These are phyloP conservation scores for Portunus trituberculatus DNA, from an alignment of 1,140 invertebrate genomes.

Conservation along the genomic window DNA sequence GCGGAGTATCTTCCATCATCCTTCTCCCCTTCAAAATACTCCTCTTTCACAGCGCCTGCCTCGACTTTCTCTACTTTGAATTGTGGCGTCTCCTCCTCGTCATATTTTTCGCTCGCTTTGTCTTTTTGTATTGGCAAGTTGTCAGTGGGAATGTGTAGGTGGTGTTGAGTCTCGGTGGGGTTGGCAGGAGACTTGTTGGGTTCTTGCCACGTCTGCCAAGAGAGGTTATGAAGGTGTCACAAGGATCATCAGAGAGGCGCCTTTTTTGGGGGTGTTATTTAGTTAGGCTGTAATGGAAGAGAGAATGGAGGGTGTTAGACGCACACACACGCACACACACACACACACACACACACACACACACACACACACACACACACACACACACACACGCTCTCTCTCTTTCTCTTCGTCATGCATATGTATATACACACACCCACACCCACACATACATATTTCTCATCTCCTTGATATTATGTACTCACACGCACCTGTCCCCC, in stretches of 20 bases:
- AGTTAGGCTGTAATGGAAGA: slow-evolving; percentile 64
- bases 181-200: not conserved
- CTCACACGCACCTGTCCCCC: not conserved
- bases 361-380: not conserved
- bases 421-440: slow-evolving; percentile 32
- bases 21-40: not conserved
- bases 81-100: not conserved
- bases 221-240: slow-evolving; percentile 71
- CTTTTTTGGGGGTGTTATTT: slow-evolving; percentile 55
- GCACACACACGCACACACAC: slow-evolving; percentile 8
- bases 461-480: not conserved
- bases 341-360: not conserved
- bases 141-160: not conserved
- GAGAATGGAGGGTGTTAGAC: slow-evolving; percentile 59
- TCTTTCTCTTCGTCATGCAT: not conserved
- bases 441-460: not conserved
- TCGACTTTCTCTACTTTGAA: not conserved
- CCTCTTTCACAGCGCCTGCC: not conserved
- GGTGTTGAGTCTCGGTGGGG: not conserved
- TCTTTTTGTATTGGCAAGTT: not conserved
- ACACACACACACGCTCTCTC: not conserved
- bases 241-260: slow-evolving; percentile 48
- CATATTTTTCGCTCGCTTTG: not conserved
- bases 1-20: no score
- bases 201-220: slow-evolving; percentile 68